These are phyloP conservation scores for Hylaea fasciaria DNA, from an alignment of 2,888 invertebrate species.

Conservation along the genomic window DNA sequence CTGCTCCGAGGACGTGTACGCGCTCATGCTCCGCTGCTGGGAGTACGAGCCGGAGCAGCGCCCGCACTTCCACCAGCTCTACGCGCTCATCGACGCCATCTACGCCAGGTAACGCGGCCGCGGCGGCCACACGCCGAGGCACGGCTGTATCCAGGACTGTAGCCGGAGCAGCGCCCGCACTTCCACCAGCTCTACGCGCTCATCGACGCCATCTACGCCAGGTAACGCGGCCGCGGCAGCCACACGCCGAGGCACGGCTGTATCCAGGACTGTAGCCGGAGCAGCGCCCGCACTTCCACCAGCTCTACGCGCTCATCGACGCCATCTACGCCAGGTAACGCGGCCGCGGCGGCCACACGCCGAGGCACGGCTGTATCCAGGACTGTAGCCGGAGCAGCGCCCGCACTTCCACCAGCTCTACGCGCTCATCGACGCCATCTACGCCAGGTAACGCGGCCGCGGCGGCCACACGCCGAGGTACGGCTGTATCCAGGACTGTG, in stretches of 20 bases:
- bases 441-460: constrained; percentile 55
- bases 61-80: constrained; percentile 96
- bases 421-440: constrained; percentile 89
- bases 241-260: too few species aligned
- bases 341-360: too few species aligned
- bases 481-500: background rate
- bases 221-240: too few species aligned
- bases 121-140: too few species aligned
- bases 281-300: constrained; percentile 95
- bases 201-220: constrained; percentile 87
- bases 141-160: background rate
- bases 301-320: constrained; percentile 92
- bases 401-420: constrained; percentile 97
- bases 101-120: constrained; percentile 59
- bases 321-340: constrained; percentile 76
- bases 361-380: too few species aligned
- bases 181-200: constrained; percentile 94
- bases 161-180: constrained; percentile 95
- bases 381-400: constrained; percentile 90
- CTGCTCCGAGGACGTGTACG: constrained; percentile 95
- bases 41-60: constrained; percentile 96
- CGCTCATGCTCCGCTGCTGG: constrained; percentile 97
- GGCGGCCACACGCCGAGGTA: too few species aligned
- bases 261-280: constrained; percentile 85
- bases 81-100: constrained; percentile 89